Conservation (phyloP, 2,888 invertebrate genomes). For the Sipunculus nudus region DNA sequence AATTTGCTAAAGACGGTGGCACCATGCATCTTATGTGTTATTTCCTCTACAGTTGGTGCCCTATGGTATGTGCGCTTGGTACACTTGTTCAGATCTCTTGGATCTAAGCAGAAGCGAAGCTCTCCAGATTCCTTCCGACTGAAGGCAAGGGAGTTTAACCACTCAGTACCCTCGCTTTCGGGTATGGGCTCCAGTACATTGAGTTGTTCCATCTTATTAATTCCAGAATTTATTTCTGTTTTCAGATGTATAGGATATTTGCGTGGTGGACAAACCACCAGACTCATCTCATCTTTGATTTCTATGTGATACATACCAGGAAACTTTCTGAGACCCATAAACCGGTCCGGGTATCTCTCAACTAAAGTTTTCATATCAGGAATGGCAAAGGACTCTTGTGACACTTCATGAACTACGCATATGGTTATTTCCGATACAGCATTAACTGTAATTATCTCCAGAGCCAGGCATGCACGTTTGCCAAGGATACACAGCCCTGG, state of each 20-base stretch:
- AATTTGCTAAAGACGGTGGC: conserved; percentile 23
- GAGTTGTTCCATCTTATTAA: conserved; percentile 15
- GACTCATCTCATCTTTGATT: no score
- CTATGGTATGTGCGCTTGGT: conserved; percentile 18
- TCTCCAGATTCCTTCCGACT: conserved; percentile 10
- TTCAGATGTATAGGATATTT: conserved; percentile 7
- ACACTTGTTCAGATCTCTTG: conserved; percentile 16
- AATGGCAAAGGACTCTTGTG: no score
- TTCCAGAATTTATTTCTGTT: conserved; percentile 2
- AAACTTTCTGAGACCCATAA: no score
- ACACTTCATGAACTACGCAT: no score
- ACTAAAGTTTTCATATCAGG: no score
- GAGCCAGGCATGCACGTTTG: no score
- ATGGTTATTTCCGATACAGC: no score
- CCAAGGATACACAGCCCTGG: no score
- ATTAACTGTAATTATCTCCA: no score
- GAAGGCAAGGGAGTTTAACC: conserved; percentile 16
- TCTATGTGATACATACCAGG: no score
- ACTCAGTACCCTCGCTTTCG: conserved; percentile 16
- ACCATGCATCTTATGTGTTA: conserved; percentile 18
- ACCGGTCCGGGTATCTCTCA: no score
- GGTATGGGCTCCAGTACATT: conserved; percentile 6
- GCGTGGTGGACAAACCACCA: no score
- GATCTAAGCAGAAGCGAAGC: conserved; percentile 26
- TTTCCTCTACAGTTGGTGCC: conserved; percentile 26